These are phyloP conservation scores for Hemiprocne comata DNA, from an alignment of 2,113 vertebrate genomes.

Conservation along the genomic window DNA sequence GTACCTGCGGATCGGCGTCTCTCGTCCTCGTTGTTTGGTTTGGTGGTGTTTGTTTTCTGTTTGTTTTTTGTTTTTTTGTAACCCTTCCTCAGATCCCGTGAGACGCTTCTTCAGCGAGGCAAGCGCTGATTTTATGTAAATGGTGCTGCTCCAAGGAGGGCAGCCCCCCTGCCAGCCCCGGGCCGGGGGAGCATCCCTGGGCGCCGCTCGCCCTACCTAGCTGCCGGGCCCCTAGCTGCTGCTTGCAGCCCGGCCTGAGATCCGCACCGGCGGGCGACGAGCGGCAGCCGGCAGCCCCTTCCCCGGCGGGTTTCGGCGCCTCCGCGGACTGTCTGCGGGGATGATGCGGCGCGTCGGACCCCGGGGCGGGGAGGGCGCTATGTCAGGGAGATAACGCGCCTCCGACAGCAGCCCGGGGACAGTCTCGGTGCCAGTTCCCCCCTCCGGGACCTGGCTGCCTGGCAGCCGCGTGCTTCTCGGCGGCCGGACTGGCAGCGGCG, in stretches of 20 bases:
- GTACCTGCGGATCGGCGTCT: not conserved
- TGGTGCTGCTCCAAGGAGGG: not conserved
- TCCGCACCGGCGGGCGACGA: not conserved
- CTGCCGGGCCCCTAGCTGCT: not conserved
- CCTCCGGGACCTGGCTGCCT: not conserved
- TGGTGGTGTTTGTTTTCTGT: no score
- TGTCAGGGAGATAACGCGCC: conserved; percentile 30
- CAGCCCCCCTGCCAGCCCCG: not conserved
- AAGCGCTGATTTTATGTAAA: not conserved
- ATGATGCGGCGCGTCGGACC: conserved; percentile 26
- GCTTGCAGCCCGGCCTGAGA: not conserved
- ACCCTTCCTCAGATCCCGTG: not conserved
- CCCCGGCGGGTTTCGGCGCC: not conserved
- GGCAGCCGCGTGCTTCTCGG: not conserved
- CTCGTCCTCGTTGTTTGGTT: not conserved
- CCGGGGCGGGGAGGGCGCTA: conserved; percentile 1
- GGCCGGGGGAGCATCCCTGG: not conserved
- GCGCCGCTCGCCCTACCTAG: not conserved
- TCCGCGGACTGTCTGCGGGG: not conserved
- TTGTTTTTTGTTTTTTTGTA: no score
- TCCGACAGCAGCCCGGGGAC: conserved; percentile 37
- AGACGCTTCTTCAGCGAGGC: conserved; percentile 18
- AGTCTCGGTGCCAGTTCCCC: not conserved
- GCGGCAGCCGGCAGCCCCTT: not conserved
- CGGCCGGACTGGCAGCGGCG: conserved; percentile 20